These are phyloP conservation scores for Xestia rhomboidea DNA, from an alignment of 2,888 invertebrate genomes.

Conservation along the genomic window DNA sequence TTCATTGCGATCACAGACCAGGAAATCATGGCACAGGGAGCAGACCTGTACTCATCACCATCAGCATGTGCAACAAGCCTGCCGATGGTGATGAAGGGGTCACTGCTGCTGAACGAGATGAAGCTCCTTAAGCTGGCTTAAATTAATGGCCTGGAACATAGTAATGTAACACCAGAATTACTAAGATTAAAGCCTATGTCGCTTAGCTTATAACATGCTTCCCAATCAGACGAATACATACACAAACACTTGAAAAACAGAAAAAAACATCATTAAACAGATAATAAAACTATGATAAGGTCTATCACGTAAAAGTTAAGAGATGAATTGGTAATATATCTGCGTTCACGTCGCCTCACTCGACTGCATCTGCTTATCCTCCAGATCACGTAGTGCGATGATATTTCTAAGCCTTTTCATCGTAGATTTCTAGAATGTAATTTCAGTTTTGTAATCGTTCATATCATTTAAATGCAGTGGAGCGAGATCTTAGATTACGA, in stretches of 20 bases:
- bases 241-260: not conserved
- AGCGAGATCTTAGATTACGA: not conserved
- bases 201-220: not conserved
- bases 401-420: slow-evolving; percentile 36
- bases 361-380: slow-evolving; percentile 37
- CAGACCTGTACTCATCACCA: not conserved
- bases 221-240: not conserved
- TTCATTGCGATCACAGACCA: not conserved
- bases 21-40: not conserved
- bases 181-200: not conserved
- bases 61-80: too few relatives aligned
- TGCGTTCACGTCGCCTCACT: slow-evolving; percentile 14
- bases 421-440: slow-evolving; percentile 17
- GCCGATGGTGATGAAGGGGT: too few relatives aligned
- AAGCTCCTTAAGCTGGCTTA: too few relatives aligned
- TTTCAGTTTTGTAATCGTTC: slow-evolving; percentile 18
- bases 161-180: not conserved
- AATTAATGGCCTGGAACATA: not conserved
- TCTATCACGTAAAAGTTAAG: slow-evolving; percentile 6
- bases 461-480: slow-evolving; percentile 12
- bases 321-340: slow-evolving; percentile 30
- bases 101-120: not conserved
- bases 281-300: slow-evolving; percentile 10
- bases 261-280: not conserved
- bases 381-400: slow-evolving; percentile 28